Evolutionary conservation across 1,140 invertebrate genomes (phyloP).

Genomic region (Aphelenchoides avenae): DNA sequence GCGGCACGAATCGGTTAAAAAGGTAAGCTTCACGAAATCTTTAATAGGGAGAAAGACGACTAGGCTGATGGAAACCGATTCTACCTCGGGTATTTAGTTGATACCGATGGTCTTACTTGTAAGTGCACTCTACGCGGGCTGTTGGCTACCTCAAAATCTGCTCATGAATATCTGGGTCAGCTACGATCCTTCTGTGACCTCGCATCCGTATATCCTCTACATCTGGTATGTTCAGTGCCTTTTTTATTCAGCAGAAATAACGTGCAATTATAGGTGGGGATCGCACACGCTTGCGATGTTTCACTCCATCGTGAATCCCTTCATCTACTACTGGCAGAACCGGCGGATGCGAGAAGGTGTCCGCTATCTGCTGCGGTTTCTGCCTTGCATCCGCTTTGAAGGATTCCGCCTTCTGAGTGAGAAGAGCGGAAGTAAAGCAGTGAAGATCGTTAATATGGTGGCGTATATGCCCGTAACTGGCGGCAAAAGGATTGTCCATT

Average conservation of each 20-base stretch:
- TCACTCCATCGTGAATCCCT: constrained; percentile 57
- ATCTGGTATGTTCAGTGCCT: constrained; percentile 48
- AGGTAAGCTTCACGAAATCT: constrained; percentile 26
- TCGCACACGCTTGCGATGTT: constrained; percentile 55
- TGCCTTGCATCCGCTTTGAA: constrained; percentile 20
- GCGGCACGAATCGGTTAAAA: constrained; percentile 55
- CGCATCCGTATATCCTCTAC: constrained; percentile 54
- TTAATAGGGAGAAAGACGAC: not conserved
- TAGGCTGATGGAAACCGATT: constrained; percentile 4
- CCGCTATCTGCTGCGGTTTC: constrained; percentile 48
- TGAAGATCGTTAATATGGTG: constrained; percentile 36
- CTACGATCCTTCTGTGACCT: constrained; percentile 48
- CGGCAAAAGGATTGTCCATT: constrained; percentile 12
- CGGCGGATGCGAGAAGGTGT: constrained; percentile 52
- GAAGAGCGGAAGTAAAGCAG: constrained; percentile 9
- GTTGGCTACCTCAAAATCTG: constrained; percentile 58
- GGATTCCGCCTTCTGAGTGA: constrained; percentile 38
- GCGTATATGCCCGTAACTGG: constrained; percentile 37
- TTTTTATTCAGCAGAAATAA: constrained; percentile 13
- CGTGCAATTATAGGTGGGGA: constrained; percentile 42
- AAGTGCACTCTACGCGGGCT: constrained; percentile 54
- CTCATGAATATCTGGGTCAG: constrained; percentile 57
- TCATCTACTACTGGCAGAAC: constrained; percentile 55
- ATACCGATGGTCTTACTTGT: constrained; percentile 57
- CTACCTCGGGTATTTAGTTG: constrained; percentile 40